Evolutionary conservation across 2,113 vertebrate species (phyloP).

Genomic region (Lepus europaeus): DNA sequence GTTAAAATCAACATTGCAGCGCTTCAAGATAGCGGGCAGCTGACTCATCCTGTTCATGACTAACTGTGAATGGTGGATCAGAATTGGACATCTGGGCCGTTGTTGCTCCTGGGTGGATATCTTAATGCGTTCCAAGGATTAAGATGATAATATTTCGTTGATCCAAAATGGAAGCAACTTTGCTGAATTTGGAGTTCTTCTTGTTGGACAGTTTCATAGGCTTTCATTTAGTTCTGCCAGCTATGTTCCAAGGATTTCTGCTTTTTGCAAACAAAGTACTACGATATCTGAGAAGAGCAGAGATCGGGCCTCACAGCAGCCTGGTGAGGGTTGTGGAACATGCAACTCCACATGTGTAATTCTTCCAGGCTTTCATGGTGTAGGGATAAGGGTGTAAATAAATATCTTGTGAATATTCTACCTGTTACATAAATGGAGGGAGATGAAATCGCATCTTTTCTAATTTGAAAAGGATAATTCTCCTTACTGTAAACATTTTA

Average conservation of each 20-base stretch:
- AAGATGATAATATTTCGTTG: not conserved
- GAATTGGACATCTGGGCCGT: not conserved
- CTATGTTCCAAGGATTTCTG: not conserved
- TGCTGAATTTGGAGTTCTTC: not conserved
- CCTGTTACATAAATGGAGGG: not conserved
- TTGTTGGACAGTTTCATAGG: not conserved
- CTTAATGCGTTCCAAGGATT: not conserved
- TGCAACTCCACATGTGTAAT: not conserved
- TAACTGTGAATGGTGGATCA: not conserved
- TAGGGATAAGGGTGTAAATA: not conserved
- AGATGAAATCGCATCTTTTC: not conserved
- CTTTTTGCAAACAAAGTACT: not conserved
- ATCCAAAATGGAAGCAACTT: constrained; percentile 40
- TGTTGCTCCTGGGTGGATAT: not conserved
- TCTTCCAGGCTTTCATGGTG: not conserved
- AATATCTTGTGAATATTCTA: not conserved
- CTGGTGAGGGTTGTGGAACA: not conserved
- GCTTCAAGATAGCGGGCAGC: not conserved
- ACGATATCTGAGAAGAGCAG: not conserved
- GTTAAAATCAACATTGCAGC: not conserved
- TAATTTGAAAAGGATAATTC: not conserved
- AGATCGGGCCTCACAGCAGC: not conserved
- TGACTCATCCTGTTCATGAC: not conserved
- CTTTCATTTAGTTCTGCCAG: not conserved
- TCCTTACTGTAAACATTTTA: not conserved